A percentile compares a stretch with the other conserved stretches of the same genome.
These are phyloP conservation scores for Orius insidiosus DNA, from an alignment of 1,140 invertebrate species.

Conservation along the genomic window DNA sequence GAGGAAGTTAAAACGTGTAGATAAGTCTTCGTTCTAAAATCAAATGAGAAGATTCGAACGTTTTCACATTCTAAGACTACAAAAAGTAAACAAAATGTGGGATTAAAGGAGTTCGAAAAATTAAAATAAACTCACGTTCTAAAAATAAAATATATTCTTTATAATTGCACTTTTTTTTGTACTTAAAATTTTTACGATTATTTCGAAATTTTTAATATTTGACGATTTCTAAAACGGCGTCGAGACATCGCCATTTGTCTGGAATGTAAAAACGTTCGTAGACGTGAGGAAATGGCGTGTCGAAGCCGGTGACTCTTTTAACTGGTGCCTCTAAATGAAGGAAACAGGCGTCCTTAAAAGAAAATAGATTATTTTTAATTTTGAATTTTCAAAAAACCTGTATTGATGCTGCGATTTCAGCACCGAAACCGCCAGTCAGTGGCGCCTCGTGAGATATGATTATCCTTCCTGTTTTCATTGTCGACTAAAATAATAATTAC, in stretches of 20 bases:
- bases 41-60: too few species aligned
- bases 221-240: slow-evolving; percentile 57
- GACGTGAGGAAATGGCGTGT: slow-evolving; percentile 92
- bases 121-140: too few species aligned
- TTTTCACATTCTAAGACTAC: too few species aligned
- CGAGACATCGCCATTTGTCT: slow-evolving; percentile 78
- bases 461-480: slow-evolving; percentile 80
- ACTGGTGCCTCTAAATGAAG: slow-evolving; percentile 87
- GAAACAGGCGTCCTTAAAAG: slow-evolving; percentile 78
- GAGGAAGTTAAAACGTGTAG: too few species aligned
- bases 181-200: too few species aligned
- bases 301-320: slow-evolving; percentile 82
- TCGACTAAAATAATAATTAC: slow-evolving; percentile 59
- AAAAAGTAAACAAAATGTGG: too few species aligned
- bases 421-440: slow-evolving; percentile 83
- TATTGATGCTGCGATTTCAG: slow-evolving; percentile 86
- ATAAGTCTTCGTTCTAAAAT: too few species aligned
- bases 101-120: too few species aligned
- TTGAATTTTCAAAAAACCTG: slow-evolving; percentile 42
- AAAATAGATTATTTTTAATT: too few species aligned
- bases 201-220: slow-evolving; percentile 39
- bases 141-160: too few species aligned
- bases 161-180: too few species aligned
- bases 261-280: slow-evolving; percentile 94
- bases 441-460: slow-evolving; percentile 94